Evolutionary conservation across 2,888 invertebrate genomes (phyloP).

Genomic region (Argyresthia goedartella): DNA sequence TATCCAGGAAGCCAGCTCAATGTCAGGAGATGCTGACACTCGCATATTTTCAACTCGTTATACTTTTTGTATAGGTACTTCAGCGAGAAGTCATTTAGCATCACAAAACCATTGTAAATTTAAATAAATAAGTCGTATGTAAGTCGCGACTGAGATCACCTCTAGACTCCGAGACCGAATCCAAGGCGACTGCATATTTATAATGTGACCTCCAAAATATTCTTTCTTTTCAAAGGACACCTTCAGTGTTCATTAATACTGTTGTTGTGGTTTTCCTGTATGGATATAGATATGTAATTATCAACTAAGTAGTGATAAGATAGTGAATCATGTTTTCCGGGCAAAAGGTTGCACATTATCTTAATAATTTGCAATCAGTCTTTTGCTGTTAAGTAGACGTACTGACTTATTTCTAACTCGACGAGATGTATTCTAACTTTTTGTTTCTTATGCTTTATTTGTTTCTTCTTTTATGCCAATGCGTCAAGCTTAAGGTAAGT

Average conservation of each 20-base stretch:
- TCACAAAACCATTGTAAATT: conserved; percentile 49
- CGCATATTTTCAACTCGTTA: conserved; percentile 21
- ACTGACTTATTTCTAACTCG: too few relatives aligned
- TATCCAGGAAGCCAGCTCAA: conserved; percentile 60
- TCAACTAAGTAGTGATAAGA: not conserved
- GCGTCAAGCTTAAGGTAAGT: too few relatives aligned
- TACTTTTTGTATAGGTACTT: conserved; percentile 14
- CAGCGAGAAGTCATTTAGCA: conserved; percentile 23
- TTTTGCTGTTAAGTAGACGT: too few relatives aligned
- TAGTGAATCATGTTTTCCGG: too few relatives aligned
- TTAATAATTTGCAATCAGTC: too few relatives aligned
- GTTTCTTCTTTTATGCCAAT: too few relatives aligned
- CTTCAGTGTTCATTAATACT: not conserved
- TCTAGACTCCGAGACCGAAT: conserved; percentile 43
- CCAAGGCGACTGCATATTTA: conserved; percentile 45
- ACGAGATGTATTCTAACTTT: too few relatives aligned
- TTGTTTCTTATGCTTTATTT: too few relatives aligned
- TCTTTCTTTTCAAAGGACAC: conserved; percentile 10
- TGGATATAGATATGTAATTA: not conserved
- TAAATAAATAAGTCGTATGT: conserved; percentile 36
- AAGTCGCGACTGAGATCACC: conserved; percentile 45
- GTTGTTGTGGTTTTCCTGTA: not conserved
- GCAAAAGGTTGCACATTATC: too few relatives aligned
- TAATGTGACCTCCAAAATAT: conserved; percentile 41
- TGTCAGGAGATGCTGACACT: conserved; percentile 39